Conservation (phyloP, 2,797 vertebrate species). For the Anguilla megastoma region DNA sequence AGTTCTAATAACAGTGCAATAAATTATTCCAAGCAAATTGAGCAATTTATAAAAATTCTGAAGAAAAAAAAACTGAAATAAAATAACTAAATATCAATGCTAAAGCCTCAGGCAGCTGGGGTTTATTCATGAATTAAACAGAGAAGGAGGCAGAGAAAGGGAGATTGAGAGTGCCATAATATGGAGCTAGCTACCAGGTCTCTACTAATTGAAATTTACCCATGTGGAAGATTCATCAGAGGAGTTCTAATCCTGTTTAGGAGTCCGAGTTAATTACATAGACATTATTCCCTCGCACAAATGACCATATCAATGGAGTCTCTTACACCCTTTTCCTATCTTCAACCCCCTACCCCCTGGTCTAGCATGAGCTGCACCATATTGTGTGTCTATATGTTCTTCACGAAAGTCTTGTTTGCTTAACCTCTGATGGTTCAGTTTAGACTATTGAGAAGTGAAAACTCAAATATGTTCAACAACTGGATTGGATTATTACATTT, state of each 20-base stretch:
- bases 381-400: not conserved
- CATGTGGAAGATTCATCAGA: not conserved
- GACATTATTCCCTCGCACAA: not conserved
- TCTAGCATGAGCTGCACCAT: no score
- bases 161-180: not conserved
- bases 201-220: conserved; percentile 13
- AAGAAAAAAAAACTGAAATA: not conserved
- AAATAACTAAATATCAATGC: not conserved
- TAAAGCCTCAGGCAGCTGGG: not conserved
- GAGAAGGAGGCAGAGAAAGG: not conserved
- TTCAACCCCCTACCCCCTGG: not conserved
- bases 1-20: not conserved
- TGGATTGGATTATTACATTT: not conserved
- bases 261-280: conserved; percentile 12
- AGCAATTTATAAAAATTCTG: not conserved
- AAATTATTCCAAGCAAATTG: not conserved
- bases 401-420: not conserved
- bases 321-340: not conserved
- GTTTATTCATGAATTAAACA: not conserved
- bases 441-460: not conserved
- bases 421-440: not conserved
- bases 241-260: not conserved
- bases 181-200: not conserved
- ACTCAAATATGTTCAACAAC: not conserved
- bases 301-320: not conserved